These are phyloP conservation scores for Egretta garzetta DNA, from an alignment of 2,113 vertebrate species.

Conservation along the genomic window DNA sequence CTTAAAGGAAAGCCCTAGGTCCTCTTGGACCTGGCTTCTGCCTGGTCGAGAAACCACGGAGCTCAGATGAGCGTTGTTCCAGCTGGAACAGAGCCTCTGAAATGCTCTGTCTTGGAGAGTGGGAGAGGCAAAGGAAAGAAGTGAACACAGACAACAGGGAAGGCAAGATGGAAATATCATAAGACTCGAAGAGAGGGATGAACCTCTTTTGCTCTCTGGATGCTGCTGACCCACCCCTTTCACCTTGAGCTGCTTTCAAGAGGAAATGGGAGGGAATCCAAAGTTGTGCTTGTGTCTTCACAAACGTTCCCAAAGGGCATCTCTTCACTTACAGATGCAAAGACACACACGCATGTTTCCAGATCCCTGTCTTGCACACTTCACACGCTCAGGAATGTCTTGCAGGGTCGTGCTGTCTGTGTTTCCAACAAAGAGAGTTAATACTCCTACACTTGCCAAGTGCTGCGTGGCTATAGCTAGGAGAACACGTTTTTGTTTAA, in stretches of 20 bases:
- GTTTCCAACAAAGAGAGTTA: neutral
- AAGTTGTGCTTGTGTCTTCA: neutral
- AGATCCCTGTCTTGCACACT: neutral
- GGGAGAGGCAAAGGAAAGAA: neutral
- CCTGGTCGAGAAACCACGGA: neutral
- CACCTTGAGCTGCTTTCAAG: neutral
- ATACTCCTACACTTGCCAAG: neutral
- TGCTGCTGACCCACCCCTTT: neutral
- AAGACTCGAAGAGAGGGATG: neutral
- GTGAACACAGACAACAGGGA: neutral
- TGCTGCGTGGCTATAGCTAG: neutral
- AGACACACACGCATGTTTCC: neutral
- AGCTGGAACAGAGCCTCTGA: conserved; percentile 10
- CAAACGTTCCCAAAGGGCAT: neutral
- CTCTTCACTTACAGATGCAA: neutral
- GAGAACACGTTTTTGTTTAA: conserved; percentile 32
- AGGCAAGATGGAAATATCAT: conserved; percentile 16
- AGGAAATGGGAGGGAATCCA: neutral
- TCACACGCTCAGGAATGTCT: neutral
- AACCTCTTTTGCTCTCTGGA: neutral
- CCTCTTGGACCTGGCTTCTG: conserved; percentile 45
- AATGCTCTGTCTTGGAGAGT: neutral
- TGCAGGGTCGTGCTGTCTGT: neutral
- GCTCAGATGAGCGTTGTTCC: conserved; percentile 15
- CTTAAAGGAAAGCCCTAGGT: conserved; percentile 55